Conservation (phyloP, 2,888 invertebrate species). For the Ectemnius lituratus region DNA sequence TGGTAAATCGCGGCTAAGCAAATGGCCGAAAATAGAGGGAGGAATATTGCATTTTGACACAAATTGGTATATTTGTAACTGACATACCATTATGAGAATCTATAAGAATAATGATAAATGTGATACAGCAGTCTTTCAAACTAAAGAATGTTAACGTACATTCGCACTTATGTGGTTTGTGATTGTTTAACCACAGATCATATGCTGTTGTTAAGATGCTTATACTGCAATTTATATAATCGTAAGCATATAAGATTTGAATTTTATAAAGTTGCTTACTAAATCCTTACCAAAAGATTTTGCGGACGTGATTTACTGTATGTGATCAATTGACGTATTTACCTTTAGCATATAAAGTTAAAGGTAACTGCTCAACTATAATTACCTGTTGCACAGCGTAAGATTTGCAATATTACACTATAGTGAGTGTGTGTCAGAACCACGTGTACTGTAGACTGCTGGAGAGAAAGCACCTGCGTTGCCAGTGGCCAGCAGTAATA, state of each 20-base stretch:
- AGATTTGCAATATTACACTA: slow-evolving; percentile 41
- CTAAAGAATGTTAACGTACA: slow-evolving; percentile 39
- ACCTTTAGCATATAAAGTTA: neutral
- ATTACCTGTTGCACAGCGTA: slow-evolving; percentile 29
- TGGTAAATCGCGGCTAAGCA: slow-evolving; percentile 30
- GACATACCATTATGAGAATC: slow-evolving; percentile 45
- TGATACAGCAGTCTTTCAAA: slow-evolving; percentile 60
- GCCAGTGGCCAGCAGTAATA: too few relatives aligned
- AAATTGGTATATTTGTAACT: slow-evolving; percentile 44
- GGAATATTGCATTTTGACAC: slow-evolving; percentile 17
- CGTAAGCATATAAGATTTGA: neutral
- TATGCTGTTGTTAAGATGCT: slow-evolving; percentile 21
- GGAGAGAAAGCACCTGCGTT: too few relatives aligned
- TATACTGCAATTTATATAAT: slow-evolving; percentile 5
- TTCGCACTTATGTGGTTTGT: slow-evolving; percentile 23
- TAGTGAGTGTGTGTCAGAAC: slow-evolving; percentile 46
- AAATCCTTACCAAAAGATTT: neutral
- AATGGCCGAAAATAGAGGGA: slow-evolving; percentile 19
- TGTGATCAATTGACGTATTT: neutral
- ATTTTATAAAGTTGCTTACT: neutral
- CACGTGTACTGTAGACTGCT: neutral
- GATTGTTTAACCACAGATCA: slow-evolving; percentile 19
- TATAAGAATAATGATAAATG: slow-evolving; percentile 46
- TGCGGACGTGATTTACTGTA: neutral
- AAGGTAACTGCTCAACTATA: too few relatives aligned